Evolutionary conservation across 2,797 vertebrate genomes (phyloP).

Genomic region (Merluccius polli): DNA sequence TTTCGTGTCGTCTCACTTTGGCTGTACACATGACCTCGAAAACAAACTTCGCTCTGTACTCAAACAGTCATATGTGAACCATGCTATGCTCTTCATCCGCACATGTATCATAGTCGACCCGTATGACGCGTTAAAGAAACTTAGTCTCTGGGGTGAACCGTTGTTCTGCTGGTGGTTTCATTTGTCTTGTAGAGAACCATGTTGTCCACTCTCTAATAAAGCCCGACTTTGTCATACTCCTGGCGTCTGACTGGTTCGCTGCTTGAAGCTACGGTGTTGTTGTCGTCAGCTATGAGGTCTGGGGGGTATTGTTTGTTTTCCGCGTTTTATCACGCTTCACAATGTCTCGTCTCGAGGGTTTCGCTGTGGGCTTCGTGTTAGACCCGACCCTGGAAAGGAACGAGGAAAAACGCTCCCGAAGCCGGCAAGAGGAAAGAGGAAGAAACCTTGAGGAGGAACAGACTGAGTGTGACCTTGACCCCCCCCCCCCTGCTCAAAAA

Average conservation of each 20-base stretch:
- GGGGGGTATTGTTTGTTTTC: background rate
- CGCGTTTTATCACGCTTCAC: background rate
- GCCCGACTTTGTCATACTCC: background rate
- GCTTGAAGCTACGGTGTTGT: background rate
- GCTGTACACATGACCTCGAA: background rate
- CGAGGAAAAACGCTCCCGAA: background rate
- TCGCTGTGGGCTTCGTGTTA: background rate
- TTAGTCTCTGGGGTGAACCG: background rate
- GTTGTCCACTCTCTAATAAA: conserved; percentile 4
- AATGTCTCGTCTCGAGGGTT: background rate
- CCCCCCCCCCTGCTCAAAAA: background rate
- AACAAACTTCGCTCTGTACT: background rate
- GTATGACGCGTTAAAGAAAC: background rate
- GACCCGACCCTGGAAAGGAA: background rate
- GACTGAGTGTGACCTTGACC: background rate
- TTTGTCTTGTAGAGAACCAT: background rate
- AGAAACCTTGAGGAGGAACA: background rate
- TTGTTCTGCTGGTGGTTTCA: background rate
- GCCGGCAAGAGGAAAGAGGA: background rate
- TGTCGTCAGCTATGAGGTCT: background rate
- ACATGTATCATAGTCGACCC: background rate
- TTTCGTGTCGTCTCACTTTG: background rate
- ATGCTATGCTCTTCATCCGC: background rate
- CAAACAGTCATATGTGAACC: background rate
- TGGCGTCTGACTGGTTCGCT: background rate